Conservation (phyloP, 2,113 vertebrate genomes). For the Trogon melanurus region DNA sequence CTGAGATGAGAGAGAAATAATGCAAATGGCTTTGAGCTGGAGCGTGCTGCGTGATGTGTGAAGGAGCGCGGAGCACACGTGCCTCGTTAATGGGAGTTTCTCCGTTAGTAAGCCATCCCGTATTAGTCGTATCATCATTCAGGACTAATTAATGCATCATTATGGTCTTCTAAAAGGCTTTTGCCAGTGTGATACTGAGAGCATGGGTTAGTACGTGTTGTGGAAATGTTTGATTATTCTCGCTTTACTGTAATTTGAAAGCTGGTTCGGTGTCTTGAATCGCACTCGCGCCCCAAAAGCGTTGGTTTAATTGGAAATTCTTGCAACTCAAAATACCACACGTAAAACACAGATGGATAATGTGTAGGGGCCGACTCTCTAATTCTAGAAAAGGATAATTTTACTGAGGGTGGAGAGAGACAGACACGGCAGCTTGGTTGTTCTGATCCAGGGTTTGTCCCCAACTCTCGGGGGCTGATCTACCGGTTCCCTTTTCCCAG, state of each 20-base stretch:
- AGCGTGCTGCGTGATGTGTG: background rate
- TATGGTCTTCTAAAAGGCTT: slow-evolving; percentile 31
- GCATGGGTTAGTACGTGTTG: slow-evolving; percentile 15
- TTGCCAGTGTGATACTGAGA: slow-evolving; percentile 16
- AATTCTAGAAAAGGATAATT: background rate
- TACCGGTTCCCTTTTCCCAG: background rate
- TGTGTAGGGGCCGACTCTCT: background rate
- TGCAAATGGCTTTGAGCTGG: background rate
- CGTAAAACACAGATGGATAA: background rate
- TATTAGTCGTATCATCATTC: slow-evolving; percentile 49
- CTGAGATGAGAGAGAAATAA: slow-evolving; percentile 11
- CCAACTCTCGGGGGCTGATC: background rate
- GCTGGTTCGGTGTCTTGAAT: slow-evolving; percentile 14
- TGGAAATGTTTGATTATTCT: slow-evolving; percentile 35
- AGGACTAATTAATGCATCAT: slow-evolving; percentile 53
- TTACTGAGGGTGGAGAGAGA: background rate
- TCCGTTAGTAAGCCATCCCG: background rate
- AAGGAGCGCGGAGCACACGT: background rate
- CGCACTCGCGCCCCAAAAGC: background rate
- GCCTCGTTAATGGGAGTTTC: slow-evolving; percentile 18
- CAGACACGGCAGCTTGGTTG: background rate
- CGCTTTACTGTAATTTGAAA: slow-evolving; percentile 6
- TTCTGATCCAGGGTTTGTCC: background rate
- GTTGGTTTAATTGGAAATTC: slow-evolving; percentile 24
- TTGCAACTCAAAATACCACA: background rate